Conservation (phyloP, 2,113 vertebrate species). For the Camelus dromedarius region DNA sequence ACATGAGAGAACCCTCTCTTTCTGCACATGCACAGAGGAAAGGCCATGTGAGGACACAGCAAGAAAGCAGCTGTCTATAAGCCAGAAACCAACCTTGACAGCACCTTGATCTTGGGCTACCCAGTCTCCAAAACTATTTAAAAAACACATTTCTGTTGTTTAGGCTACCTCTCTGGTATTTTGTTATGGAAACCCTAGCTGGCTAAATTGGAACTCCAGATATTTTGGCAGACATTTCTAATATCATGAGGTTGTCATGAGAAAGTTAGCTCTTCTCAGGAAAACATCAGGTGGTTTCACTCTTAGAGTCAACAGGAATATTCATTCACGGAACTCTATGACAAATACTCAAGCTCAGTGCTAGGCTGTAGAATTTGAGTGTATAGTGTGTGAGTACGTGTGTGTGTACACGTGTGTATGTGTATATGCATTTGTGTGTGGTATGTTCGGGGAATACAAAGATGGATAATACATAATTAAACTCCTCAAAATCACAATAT, state of each 20-base stretch:
- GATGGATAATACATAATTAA: background rate
- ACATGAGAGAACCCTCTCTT: background rate
- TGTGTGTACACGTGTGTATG: background rate
- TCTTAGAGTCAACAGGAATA: background rate
- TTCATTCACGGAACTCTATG: background rate
- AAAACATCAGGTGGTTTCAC: slow-evolving; percentile 35
- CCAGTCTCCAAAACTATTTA: background rate
- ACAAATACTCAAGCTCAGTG: background rate
- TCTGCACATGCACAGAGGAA: background rate
- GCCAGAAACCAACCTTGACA: background rate
- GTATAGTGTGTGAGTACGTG: background rate
- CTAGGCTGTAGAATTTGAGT: background rate
- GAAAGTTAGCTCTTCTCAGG: slow-evolving; percentile 36
- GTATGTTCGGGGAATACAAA: background rate
- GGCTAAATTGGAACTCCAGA: background rate
- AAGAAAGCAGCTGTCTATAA: background rate
- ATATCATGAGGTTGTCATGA: background rate
- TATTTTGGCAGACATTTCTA: background rate
- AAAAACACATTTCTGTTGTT: background rate
- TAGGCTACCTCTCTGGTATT: background rate
- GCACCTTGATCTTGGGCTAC: background rate
- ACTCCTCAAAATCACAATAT: background rate
- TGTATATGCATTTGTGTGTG: background rate
- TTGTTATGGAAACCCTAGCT: background rate
- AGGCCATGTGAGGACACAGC: background rate